Evolutionary conservation across 2,113 vertebrate species (phyloP).

Genomic region (Ptilorrhoa leucosticta): DNA sequence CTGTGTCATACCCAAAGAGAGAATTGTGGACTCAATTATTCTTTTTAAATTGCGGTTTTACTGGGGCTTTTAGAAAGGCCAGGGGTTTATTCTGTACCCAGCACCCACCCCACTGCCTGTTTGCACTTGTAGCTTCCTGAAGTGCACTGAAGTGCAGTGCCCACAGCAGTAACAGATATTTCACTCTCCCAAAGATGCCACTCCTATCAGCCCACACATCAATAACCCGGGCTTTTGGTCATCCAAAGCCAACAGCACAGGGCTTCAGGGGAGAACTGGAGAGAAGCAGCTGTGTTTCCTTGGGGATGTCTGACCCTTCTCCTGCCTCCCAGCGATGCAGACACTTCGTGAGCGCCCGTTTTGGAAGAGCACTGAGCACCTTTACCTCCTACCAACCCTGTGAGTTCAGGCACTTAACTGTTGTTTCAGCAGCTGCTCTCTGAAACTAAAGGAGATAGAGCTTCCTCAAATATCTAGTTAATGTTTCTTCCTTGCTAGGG

Average conservation of each 20-base stretch:
- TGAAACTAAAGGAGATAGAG: neutral
- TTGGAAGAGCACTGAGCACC: neutral
- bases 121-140: neutral
- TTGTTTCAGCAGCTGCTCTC: constrained; percentile 1
- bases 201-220: neutral
- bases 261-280: neutral
- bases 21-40: neutral
- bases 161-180: neutral
- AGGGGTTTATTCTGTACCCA: neutral
- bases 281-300: neutral
- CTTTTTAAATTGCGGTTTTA: neutral
- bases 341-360: neutral
- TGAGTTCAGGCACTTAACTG: neutral
- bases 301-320: neutral
- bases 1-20: neutral
- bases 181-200: neutral
- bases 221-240: neutral
- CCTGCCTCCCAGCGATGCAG: neutral
- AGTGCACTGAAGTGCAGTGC: neutral
- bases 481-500: constrained; percentile 52
- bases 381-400: neutral
- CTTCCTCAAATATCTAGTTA: constrained; percentile 57
- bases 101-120: neutral
- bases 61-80: neutral
- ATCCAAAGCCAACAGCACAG: neutral